Evolutionary conservation across 30 jellyfish, hydroid and myxozoan genomes (phyloP), one percentile per base, ranked within the genome.

Genomic region (Chironex yamaguchii): DNA sequence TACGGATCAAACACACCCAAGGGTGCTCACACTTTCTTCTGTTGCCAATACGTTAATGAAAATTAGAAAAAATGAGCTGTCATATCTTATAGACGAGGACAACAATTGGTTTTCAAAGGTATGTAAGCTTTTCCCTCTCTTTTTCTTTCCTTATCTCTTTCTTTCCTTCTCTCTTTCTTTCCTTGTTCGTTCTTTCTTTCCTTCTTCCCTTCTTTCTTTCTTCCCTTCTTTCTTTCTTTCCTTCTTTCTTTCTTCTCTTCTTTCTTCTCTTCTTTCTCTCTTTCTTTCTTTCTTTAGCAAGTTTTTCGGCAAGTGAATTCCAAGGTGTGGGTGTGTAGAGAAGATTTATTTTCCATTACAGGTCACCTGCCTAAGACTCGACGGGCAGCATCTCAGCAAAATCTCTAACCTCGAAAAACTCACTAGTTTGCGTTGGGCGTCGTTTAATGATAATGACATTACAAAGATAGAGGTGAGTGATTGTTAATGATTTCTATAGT

Each of bases 331-430:
- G n/a, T n/a, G n/a, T n/a, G n/a, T n/a, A n/a, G n/a, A n/a, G n/a
- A n/a, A n/a, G n/a, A n/a, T n/a, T n/a, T n/a, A n/a, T n/a, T n/a
- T n/a, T n/a, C n/a, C n/a, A n/a, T 27, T 62, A 4, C 31, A 92
- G 98, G 95, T 92, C 49, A 92, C 98, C 1, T 86, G 98, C 63
- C 36, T 92, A 79, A 87, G 72, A 34, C 85, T 92, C 52, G 97
- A 81, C 30, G 71, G 77, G 28, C 98, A 92, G 32, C 98, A 92
- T 71, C 50, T 92, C 66, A 92, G 98, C 74, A 92, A 92, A 70
- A 86, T 92, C 21, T 92, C 98, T n/a, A 92, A 92, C 71, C 42
- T 92, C 3, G 98, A 92, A 23, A 62, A 92, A 35, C 78, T 92
- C 62, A 92, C 74, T 49, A 80, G 81, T 36, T 63, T 92, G 48